Base-by-base conservation (phyloP, 30 jellyfish, hydroid and myxozoan species). In the Chrysaora quinquecirrha region DNA sequence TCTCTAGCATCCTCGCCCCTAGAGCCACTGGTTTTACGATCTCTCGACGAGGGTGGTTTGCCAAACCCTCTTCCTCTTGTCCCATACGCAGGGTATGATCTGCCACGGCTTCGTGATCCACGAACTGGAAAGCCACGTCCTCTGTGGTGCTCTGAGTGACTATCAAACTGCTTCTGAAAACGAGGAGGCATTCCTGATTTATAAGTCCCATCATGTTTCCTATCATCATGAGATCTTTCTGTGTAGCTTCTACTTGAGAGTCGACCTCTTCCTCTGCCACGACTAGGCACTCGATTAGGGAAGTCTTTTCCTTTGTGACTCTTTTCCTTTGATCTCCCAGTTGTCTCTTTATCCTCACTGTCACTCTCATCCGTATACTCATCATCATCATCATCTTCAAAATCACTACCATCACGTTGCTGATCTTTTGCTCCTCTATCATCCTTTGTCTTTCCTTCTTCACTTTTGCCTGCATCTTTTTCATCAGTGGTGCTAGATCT, bases 31-130 rank as follows among this genome's bases (percentile, higher is more conserved):
- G 85, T 31, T 33, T 58, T 74, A 3, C 70, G 31, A 18, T 68
- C 89, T 34, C 84, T 29, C 18, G 85, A 23, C 56, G 48, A 48
- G 32, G 80, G 33, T 0, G 87, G 70, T 60, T 69, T 77, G 10
- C 89, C 90, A 21, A 24, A 71, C 4, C 84, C 87, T 19, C 82
- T 32, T 16, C 96, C 87, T 56, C 90, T 46, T 23, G 76, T 20
- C n/a, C 84, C 63, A 23, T 78, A 32, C 19, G 21, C 31, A 14
- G 84, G 48, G 34, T 64, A 49, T 27, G 84, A 29, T 12, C 87
- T 87, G 1, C 86, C 88, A 1, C 96, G 72, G 21, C 86, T 79
- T 34, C 89, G 66, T 2, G 80, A 29, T 3, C 96, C 86, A 12
- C 89, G 63, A 1, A 69, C 70, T 3, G 69, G 67, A 35, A 7